These are phyloP conservation scores for Nephrotoma appendiculata DNA, from an alignment of 2,888 invertebrate genomes.

Conservation along the genomic window DNA sequence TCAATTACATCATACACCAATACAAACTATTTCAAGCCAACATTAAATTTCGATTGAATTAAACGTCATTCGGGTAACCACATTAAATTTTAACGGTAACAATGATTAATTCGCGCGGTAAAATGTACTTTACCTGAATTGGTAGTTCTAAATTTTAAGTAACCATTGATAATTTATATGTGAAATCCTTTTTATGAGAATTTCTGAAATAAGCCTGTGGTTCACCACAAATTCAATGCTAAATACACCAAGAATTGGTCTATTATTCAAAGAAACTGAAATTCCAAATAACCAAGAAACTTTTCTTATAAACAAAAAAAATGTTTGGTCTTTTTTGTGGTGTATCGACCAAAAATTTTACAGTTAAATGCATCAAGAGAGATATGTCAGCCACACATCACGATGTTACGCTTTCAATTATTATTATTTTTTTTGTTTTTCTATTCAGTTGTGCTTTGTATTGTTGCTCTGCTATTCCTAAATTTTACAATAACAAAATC, in stretches of 20 bases:
- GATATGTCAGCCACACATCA: not conserved
- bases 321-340: not conserved
- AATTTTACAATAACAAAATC: not conserved
- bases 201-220: not conserved
- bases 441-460: not conserved
- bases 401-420: not conserved
- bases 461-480: not conserved
- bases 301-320: not conserved
- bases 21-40: not conserved
- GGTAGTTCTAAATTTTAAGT: not conserved
- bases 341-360: not conserved
- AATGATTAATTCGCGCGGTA: not conserved
- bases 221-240: not conserved
- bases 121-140: not conserved
- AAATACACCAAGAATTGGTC: not conserved
- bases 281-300: not conserved
- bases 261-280: not conserved
- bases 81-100: not conserved
- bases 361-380: not conserved
- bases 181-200: not conserved
- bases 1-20: not conserved
- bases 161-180: not conserved
- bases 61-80: not conserved
- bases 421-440: not conserved
- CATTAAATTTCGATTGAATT: no score